Base-by-base conservation (phyloP, 2,797 vertebrate species). In the Astyanax mexicanus region DNA sequence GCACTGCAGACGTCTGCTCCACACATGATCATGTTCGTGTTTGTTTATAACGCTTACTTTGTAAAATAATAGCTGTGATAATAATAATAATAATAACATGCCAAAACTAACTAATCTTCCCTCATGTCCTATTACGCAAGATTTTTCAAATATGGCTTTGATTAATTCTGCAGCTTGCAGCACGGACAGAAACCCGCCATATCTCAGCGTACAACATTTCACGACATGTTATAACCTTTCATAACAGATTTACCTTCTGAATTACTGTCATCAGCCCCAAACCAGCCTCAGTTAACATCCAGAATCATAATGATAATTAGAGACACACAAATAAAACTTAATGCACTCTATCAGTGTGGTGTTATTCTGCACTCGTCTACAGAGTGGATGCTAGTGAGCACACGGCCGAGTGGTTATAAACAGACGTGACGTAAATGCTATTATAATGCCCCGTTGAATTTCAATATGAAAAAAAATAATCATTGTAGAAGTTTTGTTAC, bases 381-480 rank as follows among this genome's bases (percentile, higher is more conserved):
- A n/a, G n/a, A n/a, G n/a, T n/a, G n/a, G n/a, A n/a, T n/a, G n/a
- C n/a, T n/a, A n/a, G n/a, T n/a, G n/a, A n/a, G n/a, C n/a, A n/a
- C n/a, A n/a, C n/a, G n/a, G n/a, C n/a, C n/a, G n/a, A n/a, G n/a
- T n/a, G n/a, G n/a, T n/a, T n/a, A n/a, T n/a, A n/a, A n/a, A n/a
- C n/a, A n/a, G n/a, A n/a, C n/a, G n/a, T n/a, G n/a, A n/a, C 47
- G n/a, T 58, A 15, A 69, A 69, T 19, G 8, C 32, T 62, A 45
- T 64, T 35, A 15, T 72, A 78, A 81, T 77, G 80, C 72, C 75
- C 80, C 37, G 27, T 62, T 52, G 40, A 17, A 64, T 81, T 77
- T 76, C 70, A 69, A 84, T 74, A 71, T 74, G 74, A 86, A 84
- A 87, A 60, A 27, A 32, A 19, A 35, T 38, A 49, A 45, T 45